Evolutionary conservation across 2,888 invertebrate genomes (phyloP).

Genomic region (Lamellibrachia columna): DNA sequence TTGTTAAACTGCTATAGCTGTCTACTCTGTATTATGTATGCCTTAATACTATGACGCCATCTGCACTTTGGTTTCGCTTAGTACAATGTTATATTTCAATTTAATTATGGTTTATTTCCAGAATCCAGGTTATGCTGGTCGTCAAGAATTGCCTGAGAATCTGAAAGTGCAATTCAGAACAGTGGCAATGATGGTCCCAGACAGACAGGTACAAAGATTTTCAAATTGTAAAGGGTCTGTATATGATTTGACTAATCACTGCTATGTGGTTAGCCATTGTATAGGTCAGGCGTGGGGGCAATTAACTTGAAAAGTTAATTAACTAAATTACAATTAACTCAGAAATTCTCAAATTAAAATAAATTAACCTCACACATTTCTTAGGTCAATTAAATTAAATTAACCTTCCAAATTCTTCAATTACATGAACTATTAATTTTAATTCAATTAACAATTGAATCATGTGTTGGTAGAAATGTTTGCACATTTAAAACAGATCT

Average conservation of each 20-base stretch:
- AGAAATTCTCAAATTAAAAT: too few relatives aligned
- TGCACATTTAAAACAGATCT: too few relatives aligned
- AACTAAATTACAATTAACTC: too few relatives aligned
- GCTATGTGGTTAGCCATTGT: too few relatives aligned
- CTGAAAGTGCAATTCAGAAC: slow-evolving; percentile 88
- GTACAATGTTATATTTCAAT: neutral
- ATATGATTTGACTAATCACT: neutral
- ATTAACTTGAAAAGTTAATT: too few relatives aligned
- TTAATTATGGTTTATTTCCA: slow-evolving; percentile 33
- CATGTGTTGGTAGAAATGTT: too few relatives aligned
- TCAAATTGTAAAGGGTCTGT: neutral
- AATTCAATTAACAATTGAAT: too few relatives aligned
- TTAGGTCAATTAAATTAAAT: too few relatives aligned
- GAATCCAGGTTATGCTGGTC: slow-evolving; percentile 91
- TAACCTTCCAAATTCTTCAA: too few relatives aligned
- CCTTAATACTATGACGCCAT: neutral
- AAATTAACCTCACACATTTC: too few relatives aligned
- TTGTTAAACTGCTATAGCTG: neutral
- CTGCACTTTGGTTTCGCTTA: neutral
- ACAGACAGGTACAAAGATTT: slow-evolving; percentile 73
- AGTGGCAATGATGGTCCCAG: slow-evolving; percentile 94
- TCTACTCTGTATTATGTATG: neutral
- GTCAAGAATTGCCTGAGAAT: slow-evolving; percentile 90
- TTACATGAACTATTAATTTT: too few relatives aligned
- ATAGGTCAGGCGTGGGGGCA: too few relatives aligned